phyloP scores from a whole-genome alignment of 2,797 vertebrate species.

The Ictinia mississippiensis region DNA sequence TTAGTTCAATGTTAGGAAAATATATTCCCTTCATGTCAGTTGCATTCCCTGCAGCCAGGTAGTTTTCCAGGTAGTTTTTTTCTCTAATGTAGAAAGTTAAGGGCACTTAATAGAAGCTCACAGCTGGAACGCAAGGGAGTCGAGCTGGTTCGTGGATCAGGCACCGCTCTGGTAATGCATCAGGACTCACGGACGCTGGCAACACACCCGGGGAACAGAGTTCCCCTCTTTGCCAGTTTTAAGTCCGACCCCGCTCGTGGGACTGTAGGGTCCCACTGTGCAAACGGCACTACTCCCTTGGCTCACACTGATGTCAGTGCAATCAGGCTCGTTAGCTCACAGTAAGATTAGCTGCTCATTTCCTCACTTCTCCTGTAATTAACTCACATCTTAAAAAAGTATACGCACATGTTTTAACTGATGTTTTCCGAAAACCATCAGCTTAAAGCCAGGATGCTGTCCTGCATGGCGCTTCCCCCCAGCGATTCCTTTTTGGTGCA shows the following conservation, averaged over 20 bases:
- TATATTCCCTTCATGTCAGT: accelerated
- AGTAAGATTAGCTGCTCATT: background rate
- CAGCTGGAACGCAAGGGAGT: background rate
- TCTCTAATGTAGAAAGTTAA: accelerated
- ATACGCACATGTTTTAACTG: background rate
- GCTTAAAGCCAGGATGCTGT: background rate
- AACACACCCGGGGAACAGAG: background rate
- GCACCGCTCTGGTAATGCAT: accelerated
- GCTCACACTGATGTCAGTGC: background rate
- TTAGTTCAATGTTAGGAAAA: background rate
- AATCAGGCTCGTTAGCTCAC: background rate
- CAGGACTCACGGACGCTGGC: accelerated
- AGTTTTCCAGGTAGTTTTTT: background rate
- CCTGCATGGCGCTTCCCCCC: background rate
- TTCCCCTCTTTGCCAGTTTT: background rate
- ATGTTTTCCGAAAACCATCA: background rate
- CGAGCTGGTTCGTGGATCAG: accelerated
- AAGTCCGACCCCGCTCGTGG: background rate
- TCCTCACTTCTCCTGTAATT: background rate
- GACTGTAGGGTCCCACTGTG: background rate
- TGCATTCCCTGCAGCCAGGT: background rate
- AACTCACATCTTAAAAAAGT: background rate
- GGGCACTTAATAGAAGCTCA: background rate
- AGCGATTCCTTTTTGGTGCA: background rate
- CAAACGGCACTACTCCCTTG: background rate